Evolutionary conservation across 2,797 vertebrate genomes (phyloP).

Genomic region (Cirrhinus mrigala): DNA sequence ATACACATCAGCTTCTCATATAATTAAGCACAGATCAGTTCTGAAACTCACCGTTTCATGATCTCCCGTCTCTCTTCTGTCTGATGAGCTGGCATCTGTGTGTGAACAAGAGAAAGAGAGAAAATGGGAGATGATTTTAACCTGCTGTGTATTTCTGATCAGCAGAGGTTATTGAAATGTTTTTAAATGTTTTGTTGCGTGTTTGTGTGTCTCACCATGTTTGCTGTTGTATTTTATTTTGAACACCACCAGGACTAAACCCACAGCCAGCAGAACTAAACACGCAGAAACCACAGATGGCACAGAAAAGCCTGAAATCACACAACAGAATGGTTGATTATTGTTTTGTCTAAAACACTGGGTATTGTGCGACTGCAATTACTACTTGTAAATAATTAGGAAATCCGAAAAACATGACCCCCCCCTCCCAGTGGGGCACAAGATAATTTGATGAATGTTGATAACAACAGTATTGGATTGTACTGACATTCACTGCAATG

Average conservation of each 20-base stretch:
- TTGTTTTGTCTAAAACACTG: too few species aligned
- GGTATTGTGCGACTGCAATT: too few species aligned
- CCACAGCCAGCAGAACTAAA: not conserved
- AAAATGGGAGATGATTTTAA: not conserved
- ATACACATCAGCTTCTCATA: not conserved
- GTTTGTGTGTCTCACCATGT: not conserved
- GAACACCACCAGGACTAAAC: not conserved
- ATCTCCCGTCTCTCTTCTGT: not conserved
- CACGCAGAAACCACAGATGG: not conserved
- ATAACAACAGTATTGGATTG: too few species aligned
- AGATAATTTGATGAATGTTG: too few species aligned
- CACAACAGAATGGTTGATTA: not conserved
- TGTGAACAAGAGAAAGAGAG: not conserved
- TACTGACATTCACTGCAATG: too few species aligned
- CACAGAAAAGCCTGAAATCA: not conserved
- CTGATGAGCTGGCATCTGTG: not conserved
- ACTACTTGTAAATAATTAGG: too few species aligned
- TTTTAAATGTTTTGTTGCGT: not conserved
- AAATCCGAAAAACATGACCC: too few species aligned
- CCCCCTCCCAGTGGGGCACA: too few species aligned
- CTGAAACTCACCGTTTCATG: too few species aligned
- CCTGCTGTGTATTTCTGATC: not conserved
- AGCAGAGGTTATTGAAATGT: not conserved
- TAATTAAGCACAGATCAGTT: not conserved
- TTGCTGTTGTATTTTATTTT: not conserved